Conservation (phyloP, 92 coral and sea anemone species). For the Phenganax stokvisi region DNA sequence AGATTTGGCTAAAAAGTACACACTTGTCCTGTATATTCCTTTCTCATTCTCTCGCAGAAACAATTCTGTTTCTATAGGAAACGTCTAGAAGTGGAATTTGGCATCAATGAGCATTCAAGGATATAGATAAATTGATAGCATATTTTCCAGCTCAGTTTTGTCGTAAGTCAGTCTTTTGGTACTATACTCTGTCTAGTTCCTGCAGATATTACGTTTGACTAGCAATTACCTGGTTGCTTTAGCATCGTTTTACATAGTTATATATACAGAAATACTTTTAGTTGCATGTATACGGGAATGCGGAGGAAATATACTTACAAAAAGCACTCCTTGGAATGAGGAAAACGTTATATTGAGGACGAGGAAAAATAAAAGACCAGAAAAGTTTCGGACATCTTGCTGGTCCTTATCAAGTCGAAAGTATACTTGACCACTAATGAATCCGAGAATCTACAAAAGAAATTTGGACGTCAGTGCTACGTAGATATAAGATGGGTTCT, state of each 20-base stretch:
- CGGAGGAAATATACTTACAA: slow-evolving; percentile 59
- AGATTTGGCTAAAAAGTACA: slow-evolving; percentile 76
- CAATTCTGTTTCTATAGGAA: slow-evolving; percentile 77
- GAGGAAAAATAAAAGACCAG: slow-evolving; percentile 76
- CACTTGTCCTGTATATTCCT: slow-evolving; percentile 89
- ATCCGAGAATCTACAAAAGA: slow-evolving; percentile 52
- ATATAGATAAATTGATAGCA: too few relatives aligned
- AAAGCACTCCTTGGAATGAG: slow-evolving; percentile 66
- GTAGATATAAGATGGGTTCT: too few relatives aligned
- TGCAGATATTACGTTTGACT: too few relatives aligned
- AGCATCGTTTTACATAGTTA: too few relatives aligned
- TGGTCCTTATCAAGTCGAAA: slow-evolving; percentile 64
- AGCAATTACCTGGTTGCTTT: too few relatives aligned
- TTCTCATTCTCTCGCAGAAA: slow-evolving; percentile 89
- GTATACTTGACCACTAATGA: slow-evolving; percentile 69
- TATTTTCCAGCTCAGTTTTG: too few relatives aligned
- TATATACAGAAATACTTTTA: too few relatives aligned
- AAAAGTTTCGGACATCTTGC: slow-evolving; percentile 63
- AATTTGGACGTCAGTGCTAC: not conserved
- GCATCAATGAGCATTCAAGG: not conserved
- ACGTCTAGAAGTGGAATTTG: slow-evolving; percentile 50
- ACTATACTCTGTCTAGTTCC: too few relatives aligned
- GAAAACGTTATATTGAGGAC: slow-evolving; percentile 61
- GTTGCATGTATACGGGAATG: not conserved
- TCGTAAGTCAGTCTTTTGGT: too few relatives aligned